Percentiles rank a stretch among this genome's conserved stretches.
These are phyloP conservation scores for Euglossa dilemma DNA, from an alignment of 1,140 invertebrate species.

Conservation along the genomic window DNA sequence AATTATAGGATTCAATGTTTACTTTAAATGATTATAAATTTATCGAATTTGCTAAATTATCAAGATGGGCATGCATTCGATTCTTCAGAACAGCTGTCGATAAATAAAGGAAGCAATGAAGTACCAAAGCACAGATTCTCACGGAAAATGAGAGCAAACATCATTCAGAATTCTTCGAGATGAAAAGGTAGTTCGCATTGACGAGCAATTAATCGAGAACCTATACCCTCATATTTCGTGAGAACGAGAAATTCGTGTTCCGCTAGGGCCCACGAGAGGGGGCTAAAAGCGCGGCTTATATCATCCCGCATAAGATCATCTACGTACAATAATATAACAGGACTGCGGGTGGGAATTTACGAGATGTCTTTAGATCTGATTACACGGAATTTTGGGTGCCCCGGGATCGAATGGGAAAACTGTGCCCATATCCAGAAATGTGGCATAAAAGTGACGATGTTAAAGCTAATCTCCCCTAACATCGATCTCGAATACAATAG, in stretches of 20 bases:
- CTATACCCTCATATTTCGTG: conserved; percentile 72
- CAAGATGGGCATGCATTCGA: neutral
- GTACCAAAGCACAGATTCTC: conserved; percentile 8
- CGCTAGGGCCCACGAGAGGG: conserved; percentile 59
- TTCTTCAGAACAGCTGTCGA: neutral
- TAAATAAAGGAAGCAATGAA: neutral
- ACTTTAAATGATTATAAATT: too few species aligned
- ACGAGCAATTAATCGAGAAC: conserved; percentile 37
- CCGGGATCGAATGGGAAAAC: conserved; percentile 29
- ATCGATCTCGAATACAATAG: neutral
- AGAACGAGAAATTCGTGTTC: conserved; percentile 70
- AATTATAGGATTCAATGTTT: too few species aligned
- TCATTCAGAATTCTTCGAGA: neutral
- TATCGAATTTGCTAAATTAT: neutral
- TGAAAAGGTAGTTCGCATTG: neutral
- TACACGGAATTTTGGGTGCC: conserved; percentile 32
- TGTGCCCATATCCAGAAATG: conserved; percentile 56
- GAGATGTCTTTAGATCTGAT: conserved; percentile 63
- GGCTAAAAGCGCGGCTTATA: conserved; percentile 52
- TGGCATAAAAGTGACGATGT: neutral
- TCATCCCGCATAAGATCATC: conserved; percentile 70
- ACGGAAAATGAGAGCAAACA: neutral
- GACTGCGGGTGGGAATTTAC: conserved; percentile 67
- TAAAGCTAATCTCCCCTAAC: conserved; percentile 11
- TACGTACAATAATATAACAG: conserved; percentile 54